Conservation (phyloP, 1,140 invertebrate genomes). For the Prorops nasuta region DNA sequence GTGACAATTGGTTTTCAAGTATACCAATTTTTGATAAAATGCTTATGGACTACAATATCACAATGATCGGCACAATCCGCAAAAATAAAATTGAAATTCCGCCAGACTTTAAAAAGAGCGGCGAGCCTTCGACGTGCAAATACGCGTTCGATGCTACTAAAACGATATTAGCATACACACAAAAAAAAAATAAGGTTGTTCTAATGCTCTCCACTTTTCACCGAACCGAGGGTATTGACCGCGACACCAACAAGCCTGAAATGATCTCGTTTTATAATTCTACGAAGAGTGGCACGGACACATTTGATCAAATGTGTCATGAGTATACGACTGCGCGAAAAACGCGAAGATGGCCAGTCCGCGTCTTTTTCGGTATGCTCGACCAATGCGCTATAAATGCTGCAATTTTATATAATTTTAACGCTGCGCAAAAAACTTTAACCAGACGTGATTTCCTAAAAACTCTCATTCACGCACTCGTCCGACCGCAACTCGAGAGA, state of each 20-base stretch:
- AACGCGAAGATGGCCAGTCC: not conserved
- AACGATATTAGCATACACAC: not conserved
- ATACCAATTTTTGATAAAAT: constrained; percentile 35
- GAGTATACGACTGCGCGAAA: not conserved
- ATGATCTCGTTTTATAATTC: not conserved
- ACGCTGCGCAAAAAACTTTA: too few relatives aligned
- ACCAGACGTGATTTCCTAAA: not conserved
- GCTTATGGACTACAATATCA: constrained; percentile 34
- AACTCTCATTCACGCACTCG: not conserved
- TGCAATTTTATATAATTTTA: not conserved
- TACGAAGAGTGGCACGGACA: not conserved
- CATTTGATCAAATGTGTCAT: not conserved
- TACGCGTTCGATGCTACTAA: not conserved
- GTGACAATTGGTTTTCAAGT: constrained; percentile 43
- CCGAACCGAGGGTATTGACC: not conserved
- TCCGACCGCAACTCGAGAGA: not conserved
- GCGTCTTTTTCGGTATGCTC: not conserved
- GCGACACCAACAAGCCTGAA: not conserved
- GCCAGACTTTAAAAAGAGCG: not conserved
- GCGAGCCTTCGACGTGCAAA: not conserved
- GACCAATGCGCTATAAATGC: not conserved
- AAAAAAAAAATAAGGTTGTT: not conserved
- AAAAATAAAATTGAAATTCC: not conserved
- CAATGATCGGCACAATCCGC: constrained; percentile 18
- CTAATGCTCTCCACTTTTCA: not conserved